Percentiles rank a stretch among this genome's conserved stretches.
phyloP scores from a whole-genome alignment of 2,797 vertebrate genomes.

The Coccyzus lansbergi region DNA sequence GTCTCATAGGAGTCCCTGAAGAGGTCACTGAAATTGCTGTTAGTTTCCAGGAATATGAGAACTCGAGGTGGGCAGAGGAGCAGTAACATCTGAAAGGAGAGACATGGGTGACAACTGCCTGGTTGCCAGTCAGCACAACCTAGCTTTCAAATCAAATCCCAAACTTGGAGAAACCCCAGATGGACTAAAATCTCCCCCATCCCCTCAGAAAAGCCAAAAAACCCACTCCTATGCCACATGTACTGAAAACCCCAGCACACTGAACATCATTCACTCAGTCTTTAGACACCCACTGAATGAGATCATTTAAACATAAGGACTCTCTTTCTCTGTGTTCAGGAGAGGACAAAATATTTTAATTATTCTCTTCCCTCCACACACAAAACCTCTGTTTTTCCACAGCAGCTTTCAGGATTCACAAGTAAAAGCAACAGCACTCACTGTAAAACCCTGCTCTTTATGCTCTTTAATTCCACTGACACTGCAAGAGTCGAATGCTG shows the following conservation, averaged over 20 bases:
- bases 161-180: neutral
- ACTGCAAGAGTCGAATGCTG: constrained; percentile 3
- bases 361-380: constrained; percentile 1
- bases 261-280: neutral
- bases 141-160: neutral
- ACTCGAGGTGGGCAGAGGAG: neutral
- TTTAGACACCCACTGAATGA: constrained; percentile 18
- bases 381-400: constrained; percentile 14
- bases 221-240: neutral
- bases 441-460: constrained; percentile 30
- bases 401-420: constrained; percentile 13
- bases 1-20: neutral
- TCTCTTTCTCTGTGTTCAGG: neutral
- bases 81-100: neutral
- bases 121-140: neutral
- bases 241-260: neutral
- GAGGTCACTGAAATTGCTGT: neutral
- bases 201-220: neutral
- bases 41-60: neutral
- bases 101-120: neutral
- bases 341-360: constrained; percentile 34
- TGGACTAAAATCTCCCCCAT: neutral
- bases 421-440: constrained; percentile 12
- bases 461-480: constrained; percentile 38
- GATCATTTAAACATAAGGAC: constrained; percentile 32